Conservation (phyloP, 2,797 vertebrate genomes). For the Triplophysa bombifrons region DNA sequence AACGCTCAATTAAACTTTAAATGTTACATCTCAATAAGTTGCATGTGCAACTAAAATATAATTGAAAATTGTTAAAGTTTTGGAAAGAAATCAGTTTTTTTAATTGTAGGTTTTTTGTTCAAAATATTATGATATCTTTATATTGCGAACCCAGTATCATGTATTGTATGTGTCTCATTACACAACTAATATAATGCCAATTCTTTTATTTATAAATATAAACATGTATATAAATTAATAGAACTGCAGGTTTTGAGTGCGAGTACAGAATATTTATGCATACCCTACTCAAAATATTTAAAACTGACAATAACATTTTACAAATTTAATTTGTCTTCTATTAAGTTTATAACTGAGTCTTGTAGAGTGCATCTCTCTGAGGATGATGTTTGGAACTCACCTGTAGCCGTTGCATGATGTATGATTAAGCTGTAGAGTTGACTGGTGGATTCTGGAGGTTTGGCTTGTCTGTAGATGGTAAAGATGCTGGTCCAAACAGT, state of each 20-base stretch:
- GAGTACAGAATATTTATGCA: neutral
- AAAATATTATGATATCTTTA: no score
- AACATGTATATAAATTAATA: neutral
- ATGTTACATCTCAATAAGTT: no score
- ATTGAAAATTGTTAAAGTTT: no score
- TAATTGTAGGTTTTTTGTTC: no score
- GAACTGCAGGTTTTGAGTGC: neutral
- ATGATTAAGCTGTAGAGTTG: neutral
- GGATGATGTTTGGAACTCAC: conserved; percentile 20
- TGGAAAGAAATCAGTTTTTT: no score
- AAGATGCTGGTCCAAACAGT: conserved; percentile 21
- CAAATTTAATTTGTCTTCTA: neutral
- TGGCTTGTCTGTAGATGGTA: conserved; percentile 4
- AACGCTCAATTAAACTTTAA: no score
- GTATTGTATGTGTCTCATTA: no score
- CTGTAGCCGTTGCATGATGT: conserved; percentile 65
- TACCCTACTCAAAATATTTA: neutral
- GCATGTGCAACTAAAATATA: no score
- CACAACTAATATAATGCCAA: no score
- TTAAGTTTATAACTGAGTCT: neutral
- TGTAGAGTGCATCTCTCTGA: neutral
- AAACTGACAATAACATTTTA: neutral
- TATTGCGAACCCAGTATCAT: no score
- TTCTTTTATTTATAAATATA: neutral
- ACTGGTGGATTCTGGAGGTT: neutral